Percentiles rank a stretch among this genome's conserved stretches.
Evolutionary conservation across 2,113 vertebrate species (phyloP).

Genomic region (Hippocampus barbouri): DNA sequence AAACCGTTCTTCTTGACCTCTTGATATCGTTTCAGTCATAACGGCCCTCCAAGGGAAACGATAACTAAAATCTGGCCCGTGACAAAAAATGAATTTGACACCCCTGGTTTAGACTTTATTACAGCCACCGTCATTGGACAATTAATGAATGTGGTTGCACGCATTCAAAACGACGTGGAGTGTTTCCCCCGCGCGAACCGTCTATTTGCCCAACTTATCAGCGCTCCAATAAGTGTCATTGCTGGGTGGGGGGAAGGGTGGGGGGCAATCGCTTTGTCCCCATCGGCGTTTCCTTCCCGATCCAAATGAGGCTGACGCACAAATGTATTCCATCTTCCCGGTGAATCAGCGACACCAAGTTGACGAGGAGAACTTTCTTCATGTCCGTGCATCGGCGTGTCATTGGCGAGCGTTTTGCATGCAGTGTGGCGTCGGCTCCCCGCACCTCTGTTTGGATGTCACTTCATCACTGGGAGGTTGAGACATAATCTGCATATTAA

Average conservation of each 20-base stretch:
- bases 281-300: constrained; percentile 6
- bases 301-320: constrained; percentile 10
- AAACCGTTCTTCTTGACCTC: too few relatives aligned
- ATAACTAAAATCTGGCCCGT: too few relatives aligned
- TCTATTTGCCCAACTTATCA: too few relatives aligned
- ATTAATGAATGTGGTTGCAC: background rate
- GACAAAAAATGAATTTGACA: too few relatives aligned
- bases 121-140: background rate
- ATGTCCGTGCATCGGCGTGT: background rate
- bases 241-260: too few relatives aligned
- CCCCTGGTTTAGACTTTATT: background rate
- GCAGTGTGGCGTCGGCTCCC: background rate
- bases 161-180: background rate
- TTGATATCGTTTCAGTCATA: too few relatives aligned
- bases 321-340: constrained; percentile 14
- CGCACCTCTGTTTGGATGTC: constrained; percentile 34
- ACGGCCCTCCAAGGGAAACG: too few relatives aligned
- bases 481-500: constrained; percentile 35
- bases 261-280: too few relatives aligned
- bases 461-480: constrained; percentile 15
- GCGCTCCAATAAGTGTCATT: too few relatives aligned
- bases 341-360: constrained; percentile 17
- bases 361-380: background rate
- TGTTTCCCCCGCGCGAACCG: background rate
- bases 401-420: constrained; percentile 5